These are phyloP conservation scores for Spodoptera litura DNA, from an alignment of 1,140 invertebrate species.

Conservation along the genomic window DNA sequence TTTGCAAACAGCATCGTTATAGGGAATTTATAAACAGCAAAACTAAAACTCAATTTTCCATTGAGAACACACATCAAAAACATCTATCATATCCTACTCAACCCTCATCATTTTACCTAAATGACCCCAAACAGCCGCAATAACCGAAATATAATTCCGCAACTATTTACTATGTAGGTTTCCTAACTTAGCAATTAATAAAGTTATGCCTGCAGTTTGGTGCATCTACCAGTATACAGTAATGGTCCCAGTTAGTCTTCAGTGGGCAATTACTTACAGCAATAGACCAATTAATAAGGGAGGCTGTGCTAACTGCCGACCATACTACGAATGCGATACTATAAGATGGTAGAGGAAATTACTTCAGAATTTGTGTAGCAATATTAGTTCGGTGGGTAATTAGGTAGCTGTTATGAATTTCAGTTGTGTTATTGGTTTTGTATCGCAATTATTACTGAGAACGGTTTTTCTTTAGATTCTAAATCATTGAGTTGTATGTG, in stretches of 20 bases:
- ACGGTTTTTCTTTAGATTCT: no score
- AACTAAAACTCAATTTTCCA: no score
- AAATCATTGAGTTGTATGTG: no score
- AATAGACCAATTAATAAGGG: slow-evolving; percentile 77
- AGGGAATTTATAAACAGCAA: no score
- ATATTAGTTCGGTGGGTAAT: slow-evolving; percentile 5
- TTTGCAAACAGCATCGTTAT: no score
- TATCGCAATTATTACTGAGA: background rate
- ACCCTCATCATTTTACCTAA: background rate
- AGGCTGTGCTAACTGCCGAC: slow-evolving; percentile 53
- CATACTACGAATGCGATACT: slow-evolving; percentile 61
- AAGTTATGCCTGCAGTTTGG: slow-evolving; percentile 52
- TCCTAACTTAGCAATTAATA: slow-evolving; percentile 52
- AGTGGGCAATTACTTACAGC: slow-evolving; percentile 74
- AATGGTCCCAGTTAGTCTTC: slow-evolving; percentile 65
- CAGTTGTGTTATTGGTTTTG: background rate
- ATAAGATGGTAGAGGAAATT: slow-evolving; percentile 47
- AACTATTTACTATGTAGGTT: slow-evolving; percentile 39
- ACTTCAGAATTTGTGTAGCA: slow-evolving; percentile 4
- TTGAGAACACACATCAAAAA: background rate
- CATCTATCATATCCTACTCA: background rate
- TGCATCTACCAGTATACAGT: slow-evolving; percentile 61
- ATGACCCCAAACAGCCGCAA: background rate
- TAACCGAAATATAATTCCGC: slow-evolving; percentile 27
- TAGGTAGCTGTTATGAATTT: background rate